These are phyloP conservation scores for Sebastiscus albofasciatus DNA, from an alignment of 2,797 vertebrate species.

Conservation along the genomic window DNA sequence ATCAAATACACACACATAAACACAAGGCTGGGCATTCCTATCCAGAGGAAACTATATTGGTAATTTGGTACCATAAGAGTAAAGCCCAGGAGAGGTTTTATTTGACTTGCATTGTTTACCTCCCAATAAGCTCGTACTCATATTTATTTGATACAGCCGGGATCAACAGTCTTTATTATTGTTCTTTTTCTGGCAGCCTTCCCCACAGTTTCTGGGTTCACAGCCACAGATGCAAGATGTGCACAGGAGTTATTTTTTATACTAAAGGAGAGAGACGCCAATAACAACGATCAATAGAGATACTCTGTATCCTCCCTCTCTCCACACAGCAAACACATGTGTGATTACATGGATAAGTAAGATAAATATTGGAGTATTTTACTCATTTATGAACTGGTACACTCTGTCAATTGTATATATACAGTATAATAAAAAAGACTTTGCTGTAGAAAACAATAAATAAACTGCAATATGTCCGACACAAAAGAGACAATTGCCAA, in stretches of 20 bases:
- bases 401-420: neutral
- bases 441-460: neutral
- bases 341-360: neutral
- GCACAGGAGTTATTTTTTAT: constrained; percentile 52
- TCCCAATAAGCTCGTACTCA: constrained; percentile 45
- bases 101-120: constrained; percentile 68
- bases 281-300: constrained; percentile 46
- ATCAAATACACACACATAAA: constrained; percentile 34
- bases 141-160: constrained; percentile 56
- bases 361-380: neutral
- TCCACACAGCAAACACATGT: neutral
- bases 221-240: constrained; percentile 3
- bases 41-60: constrained; percentile 59
- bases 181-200: constrained; percentile 37
- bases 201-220: constrained; percentile 7
- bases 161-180: constrained; percentile 30
- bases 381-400: constrained; percentile 9
- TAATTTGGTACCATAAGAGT: constrained; percentile 58
- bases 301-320: constrained; percentile 4
- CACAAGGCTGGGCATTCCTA: constrained; percentile 31
- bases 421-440: neutral
- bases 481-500: neutral
- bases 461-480: neutral
- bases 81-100: constrained; percentile 50
- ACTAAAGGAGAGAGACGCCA: constrained; percentile 37